Percentiles rank a stretch among this genome's conserved stretches.
phyloP scores from a whole-genome alignment of 2,113 vertebrate genomes.

The Mus pahari region DNA sequence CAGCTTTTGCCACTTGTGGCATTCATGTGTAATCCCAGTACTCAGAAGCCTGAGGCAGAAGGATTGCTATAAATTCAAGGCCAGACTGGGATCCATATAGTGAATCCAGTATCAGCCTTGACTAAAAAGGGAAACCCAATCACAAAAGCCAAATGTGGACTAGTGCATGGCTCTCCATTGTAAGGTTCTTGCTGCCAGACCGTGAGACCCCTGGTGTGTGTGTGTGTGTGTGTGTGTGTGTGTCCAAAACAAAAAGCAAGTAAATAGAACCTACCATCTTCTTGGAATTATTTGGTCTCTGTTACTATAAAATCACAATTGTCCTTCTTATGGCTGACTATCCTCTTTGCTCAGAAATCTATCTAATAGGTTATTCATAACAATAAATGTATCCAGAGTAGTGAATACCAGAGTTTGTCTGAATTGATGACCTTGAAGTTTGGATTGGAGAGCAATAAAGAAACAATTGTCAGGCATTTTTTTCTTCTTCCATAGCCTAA shows the following conservation, averaged over 20 bases:
- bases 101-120: not conserved
- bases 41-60: not conserved
- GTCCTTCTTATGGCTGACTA: not conserved
- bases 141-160: not conserved
- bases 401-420: not conserved
- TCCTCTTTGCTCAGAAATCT: constrained; percentile 7
- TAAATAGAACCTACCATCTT: not conserved
- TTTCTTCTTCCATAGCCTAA: not conserved
- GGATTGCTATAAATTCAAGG: not conserved
- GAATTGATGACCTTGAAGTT: not conserved
- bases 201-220: not conserved
- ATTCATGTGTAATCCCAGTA: not conserved
- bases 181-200: not conserved
- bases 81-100: not conserved
- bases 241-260: not conserved
- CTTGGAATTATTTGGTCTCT: not conserved
- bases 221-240: not conserved
- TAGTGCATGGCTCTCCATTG: not conserved
- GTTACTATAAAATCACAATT: not conserved
- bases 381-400: not conserved
- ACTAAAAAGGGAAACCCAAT: not conserved
- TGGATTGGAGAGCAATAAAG: not conserved
- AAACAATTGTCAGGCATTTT: not conserved
- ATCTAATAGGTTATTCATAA: not conserved
- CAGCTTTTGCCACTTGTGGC: not conserved